Conservation (phyloP, 1,140 invertebrate genomes). For the Batillaria attramentaria region DNA sequence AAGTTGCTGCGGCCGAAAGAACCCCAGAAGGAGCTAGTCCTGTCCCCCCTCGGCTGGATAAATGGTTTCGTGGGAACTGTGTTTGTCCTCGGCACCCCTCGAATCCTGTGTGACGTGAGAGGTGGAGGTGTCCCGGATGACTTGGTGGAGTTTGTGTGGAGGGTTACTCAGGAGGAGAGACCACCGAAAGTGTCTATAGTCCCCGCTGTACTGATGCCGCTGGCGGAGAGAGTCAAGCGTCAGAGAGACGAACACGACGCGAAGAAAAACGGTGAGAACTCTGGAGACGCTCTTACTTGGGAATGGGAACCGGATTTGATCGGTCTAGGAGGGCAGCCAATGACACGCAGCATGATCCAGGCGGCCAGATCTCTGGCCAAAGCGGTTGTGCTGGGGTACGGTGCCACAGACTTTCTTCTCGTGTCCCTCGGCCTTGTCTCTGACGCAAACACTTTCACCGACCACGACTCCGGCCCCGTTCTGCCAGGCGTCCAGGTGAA, state of each 20-base stretch:
- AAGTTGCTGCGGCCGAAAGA: too few relatives aligned
- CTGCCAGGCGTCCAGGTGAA: neutral
- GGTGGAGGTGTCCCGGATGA: neutral
- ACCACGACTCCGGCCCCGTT: conserved; percentile 1
- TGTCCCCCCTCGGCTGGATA: neutral
- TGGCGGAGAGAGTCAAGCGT: neutral
- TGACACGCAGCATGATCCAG: neutral
- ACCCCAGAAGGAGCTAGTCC: neutral
- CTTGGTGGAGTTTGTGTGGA: neutral
- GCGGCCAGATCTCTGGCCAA: neutral
- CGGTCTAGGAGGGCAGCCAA: neutral
- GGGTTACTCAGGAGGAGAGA: neutral
- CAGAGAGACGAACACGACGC: neutral
- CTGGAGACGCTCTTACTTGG: neutral
- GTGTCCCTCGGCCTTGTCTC: neutral
- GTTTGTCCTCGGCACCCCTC: neutral
- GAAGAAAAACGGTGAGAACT: neutral
- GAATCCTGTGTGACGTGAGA: conserved; percentile 4
- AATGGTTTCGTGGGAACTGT: neutral
- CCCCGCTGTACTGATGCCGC: neutral
- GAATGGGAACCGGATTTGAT: neutral
- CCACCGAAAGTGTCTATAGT: neutral
- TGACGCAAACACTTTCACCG: neutral
- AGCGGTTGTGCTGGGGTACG: neutral
- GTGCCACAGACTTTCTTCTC: neutral